phyloP scores from a whole-genome alignment of 1,140 invertebrate species.

The Anastatus disparis region DNA sequence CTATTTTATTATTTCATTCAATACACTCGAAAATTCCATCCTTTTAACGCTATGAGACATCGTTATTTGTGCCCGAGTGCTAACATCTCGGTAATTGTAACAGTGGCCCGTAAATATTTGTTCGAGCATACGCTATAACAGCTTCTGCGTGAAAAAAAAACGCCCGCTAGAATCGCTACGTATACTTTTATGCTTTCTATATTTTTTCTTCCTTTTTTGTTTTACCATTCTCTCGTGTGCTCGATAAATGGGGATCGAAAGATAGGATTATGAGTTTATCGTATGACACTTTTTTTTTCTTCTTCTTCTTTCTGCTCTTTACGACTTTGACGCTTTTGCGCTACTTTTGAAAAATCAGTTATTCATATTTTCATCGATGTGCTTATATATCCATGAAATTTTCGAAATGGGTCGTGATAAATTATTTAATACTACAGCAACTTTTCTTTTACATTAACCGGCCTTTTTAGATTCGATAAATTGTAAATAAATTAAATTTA shows the following conservation, averaged over 20 bases:
- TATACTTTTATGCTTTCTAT: background rate
- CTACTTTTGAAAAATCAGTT: conserved; percentile 12
- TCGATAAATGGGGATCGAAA: background rate
- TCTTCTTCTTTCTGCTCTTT: too few relatives aligned
- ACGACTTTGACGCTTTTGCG: conserved; percentile 4
- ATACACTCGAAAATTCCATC: conserved; percentile 5
- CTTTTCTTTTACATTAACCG: too few relatives aligned
- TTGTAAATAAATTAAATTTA: too few relatives aligned
- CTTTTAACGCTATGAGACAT: conserved; percentile 9
- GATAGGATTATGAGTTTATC: conserved; percentile 17
- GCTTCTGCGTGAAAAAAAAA: too few relatives aligned
- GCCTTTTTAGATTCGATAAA: too few relatives aligned
- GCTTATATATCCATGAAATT: conserved; percentile 7
- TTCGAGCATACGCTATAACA: background rate
- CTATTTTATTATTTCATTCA: background rate
- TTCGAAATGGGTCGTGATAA: background rate
- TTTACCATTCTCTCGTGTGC: too few relatives aligned
- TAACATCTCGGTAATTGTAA: conserved; percentile 14
- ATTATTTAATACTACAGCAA: too few relatives aligned
- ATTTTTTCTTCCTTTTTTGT: background rate
- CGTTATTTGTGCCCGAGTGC: background rate
- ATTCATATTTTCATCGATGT: conserved; percentile 1
- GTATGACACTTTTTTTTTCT: conserved; percentile 10
- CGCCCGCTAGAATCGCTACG: background rate
- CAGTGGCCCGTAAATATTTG: conserved; percentile 6